phyloP scores from a whole-genome alignment of 2,888 invertebrate genomes.

The Orchesella flavescens region DNA sequence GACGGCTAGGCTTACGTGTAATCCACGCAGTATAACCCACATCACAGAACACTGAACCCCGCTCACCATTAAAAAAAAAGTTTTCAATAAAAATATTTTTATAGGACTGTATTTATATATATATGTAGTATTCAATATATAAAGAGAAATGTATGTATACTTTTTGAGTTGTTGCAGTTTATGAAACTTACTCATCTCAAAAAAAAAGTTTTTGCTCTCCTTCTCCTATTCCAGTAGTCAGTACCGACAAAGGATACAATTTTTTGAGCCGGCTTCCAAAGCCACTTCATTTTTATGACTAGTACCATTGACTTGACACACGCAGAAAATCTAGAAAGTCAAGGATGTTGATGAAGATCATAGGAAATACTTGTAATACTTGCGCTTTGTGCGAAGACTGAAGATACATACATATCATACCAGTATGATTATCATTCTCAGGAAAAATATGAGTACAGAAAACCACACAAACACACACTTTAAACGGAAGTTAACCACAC shows the following conservation, averaged over 20 bases:
- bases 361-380: slow-evolving; percentile 4
- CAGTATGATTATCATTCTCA: no score
- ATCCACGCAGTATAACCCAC: no score
- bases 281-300: slow-evolving; percentile 1
- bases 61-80: no score
- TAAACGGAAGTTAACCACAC: slow-evolving; percentile 5
- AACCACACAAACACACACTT: neutral
- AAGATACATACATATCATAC: neutral
- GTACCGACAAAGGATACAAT: neutral
- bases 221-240: neutral
- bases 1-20: no score
- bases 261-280: neutral
- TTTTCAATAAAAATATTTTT: neutral
- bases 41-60: no score
- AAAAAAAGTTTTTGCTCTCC: neutral
- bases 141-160: neutral
- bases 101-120: neutral
- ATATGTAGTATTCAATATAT: neutral
- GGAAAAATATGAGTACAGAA: neutral
- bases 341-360: slow-evolving; percentile 8
- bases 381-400: neutral
- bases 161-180: neutral
- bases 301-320: slow-evolving; percentile 2
- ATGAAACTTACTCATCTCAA: neutral
- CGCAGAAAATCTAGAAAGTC: neutral